Base-by-base conservation (phyloP, 2,113 vertebrate genomes). In the Passer domesticus region DNA sequence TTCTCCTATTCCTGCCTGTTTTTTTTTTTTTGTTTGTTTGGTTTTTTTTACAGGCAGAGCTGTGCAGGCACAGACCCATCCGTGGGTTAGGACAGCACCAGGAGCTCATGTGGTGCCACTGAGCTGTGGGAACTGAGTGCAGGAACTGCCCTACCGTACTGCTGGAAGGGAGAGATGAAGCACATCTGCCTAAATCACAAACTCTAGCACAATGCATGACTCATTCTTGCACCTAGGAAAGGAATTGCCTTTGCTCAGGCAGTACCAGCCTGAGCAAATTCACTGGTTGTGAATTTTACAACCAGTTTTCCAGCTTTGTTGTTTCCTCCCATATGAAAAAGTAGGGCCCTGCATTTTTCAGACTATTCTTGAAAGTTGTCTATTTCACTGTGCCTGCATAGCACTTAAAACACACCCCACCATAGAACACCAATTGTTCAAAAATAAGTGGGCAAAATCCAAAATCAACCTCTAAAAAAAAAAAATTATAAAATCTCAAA, bases 91-190 rank as follows among this genome's bases (percentile, higher is more conserved):
- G 74, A 77, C 43, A 70, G 69, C 72, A 47, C 3, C 6, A 43
- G 76, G 27, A 47, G 77, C 20, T 72, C 5, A 0, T 6, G 31
- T 5, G 33, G n/a, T 49, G 58, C 58, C 1, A 1, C 85, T 13
- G 53, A 83, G 72, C 72, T 5, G 1, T 9, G 6, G n/a, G 50
- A 80, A 6, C 43, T 1, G 33, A 47, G 43, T 37, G 81, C 3
- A 2, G 52, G 66, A 67, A 16, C 53, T 60, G 88, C 56, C 0
- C 1, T 17, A 33, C 30, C 0, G 0, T 59, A 24, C n/a, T 59
- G 9, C 59, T 89, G 30, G n/a, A 55, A 72, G 55, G 1, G 15
- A 22, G 33, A 89, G 52, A 31, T 18, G 3, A 75, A 81, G 81
- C 47, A 72, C 66, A 60, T 59, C 90, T 79, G 89, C 76, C 80